Base-by-base conservation (phyloP, 1,140 invertebrate genomes). In the Theocolax elegans region DNA sequence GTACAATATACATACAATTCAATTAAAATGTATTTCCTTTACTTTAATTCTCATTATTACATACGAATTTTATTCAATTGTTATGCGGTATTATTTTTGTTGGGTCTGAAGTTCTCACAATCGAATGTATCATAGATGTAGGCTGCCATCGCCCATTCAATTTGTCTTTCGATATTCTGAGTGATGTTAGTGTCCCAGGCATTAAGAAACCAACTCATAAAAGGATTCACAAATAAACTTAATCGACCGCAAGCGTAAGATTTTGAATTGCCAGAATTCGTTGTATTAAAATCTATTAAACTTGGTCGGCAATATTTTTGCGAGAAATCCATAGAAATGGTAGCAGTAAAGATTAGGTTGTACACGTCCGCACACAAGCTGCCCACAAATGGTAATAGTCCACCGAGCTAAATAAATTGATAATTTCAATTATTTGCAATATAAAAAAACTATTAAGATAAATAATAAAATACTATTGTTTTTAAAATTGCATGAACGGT, bases 171-270 rank as follows among this genome's bases (percentile, higher is more conserved):
- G 2, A 60, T 19, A 25, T 9, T 13, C 9, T 46, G 9, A 12
- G 44, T 12, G 15, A 60, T 44, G 3, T 25, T 15, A 0, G 7
- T 25, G 17, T 60, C 23, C 58, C 58, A 60, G 8, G 23, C 58
- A 25, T 25, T 60, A 21, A 60, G 4, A 25, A 60, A 60, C 58
- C 58, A 60, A 17, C 23, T 23, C 58, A 60, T 44, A 1, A 60
- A 2, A 1, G 40, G 21, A 25, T 60, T 60, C 1, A 40, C 44
- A 15, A 60, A 15, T 9, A 60, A 44, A 13, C 40, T 60, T 6
- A 60, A 15, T 17, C 6, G 21, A 12, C 58, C 58, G n/a, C 58
- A 60, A 3, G 38, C 49, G 8, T 63, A 63, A 2, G 25, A 48
- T 35, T 35, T 44, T 3, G 58, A 42, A 1, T 4, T 27, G 19